These are phyloP conservation scores for Hemibagrus guttatus DNA, from an alignment of 2,797 vertebrate species.

Conservation along the genomic window DNA sequence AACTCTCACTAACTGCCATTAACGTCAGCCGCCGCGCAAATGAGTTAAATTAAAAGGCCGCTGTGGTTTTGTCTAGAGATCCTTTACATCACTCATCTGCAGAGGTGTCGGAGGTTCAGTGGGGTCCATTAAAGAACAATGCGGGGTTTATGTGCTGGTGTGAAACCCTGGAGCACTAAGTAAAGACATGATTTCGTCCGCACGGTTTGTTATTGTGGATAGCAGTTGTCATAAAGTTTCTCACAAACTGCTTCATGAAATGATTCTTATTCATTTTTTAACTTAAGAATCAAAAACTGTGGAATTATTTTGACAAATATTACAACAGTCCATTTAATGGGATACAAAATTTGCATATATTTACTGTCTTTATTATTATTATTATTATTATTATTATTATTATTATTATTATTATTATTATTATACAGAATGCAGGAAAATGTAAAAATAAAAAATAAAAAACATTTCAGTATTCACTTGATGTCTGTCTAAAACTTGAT, in stretches of 20 bases:
- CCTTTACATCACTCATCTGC: slow-evolving; percentile 41
- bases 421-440: not conserved
- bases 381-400: no score
- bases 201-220: not conserved
- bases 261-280: no score
- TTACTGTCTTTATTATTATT: not conserved
- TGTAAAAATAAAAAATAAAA: not conserved
- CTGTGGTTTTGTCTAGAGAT: slow-evolving; percentile 47
- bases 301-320: not conserved
- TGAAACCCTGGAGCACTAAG: not conserved
- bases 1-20: slow-evolving; percentile 45
- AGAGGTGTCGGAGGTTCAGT: slow-evolving; percentile 26
- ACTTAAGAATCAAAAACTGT: not conserved
- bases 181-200: not conserved
- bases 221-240: not conserved
- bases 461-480: not conserved
- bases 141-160: slow-evolving; percentile 5
- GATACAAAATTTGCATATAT: not conserved
- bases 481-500: not conserved
- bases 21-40: slow-evolving; percentile 9
- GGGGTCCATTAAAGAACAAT: slow-evolving; percentile 30
- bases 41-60: slow-evolving; percentile 37
- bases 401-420: no score
- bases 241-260: not conserved
- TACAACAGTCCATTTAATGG: not conserved